Percentiles rank a stretch among this genome's conserved stretches.
These are phyloP conservation scores for Luehdorfia chinensis DNA, from an alignment of 1,140 invertebrate species.

Conservation along the genomic window DNA sequence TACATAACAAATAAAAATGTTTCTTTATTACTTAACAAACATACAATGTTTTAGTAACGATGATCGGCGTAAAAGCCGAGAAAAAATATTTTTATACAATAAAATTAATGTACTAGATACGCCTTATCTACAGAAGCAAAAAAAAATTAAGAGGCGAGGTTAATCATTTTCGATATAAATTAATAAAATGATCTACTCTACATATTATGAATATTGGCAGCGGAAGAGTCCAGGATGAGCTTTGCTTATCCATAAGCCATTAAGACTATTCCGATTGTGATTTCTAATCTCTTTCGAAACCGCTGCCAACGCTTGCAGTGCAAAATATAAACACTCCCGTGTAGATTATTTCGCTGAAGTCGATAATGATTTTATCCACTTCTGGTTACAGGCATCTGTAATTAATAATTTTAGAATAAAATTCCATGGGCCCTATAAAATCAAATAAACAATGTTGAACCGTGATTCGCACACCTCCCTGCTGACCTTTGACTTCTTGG, in stretches of 20 bases:
- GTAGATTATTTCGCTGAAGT: conserved; percentile 31
- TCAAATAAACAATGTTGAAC: background rate
- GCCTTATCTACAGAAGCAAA: conserved; percentile 61
- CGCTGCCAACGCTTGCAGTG: conserved; percentile 26
- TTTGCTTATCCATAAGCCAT: conserved; percentile 2
- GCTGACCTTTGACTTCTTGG: too few species aligned
- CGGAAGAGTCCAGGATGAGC: background rate
- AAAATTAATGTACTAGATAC: conserved; percentile 49
- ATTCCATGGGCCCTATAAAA: too few species aligned
- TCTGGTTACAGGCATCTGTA: conserved; percentile 41
- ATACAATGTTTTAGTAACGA: conserved; percentile 52
- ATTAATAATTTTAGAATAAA: too few species aligned
- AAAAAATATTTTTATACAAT: conserved; percentile 47
- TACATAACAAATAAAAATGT: conserved; percentile 47
- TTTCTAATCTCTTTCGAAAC: background rate
- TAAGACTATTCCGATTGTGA: background rate
- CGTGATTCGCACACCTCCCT: too few species aligned
- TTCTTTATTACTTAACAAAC: conserved; percentile 54
- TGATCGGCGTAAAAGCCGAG: conserved; percentile 42
- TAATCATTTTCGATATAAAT: conserved; percentile 44
- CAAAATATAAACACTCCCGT: conserved; percentile 52
- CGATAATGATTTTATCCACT: conserved; percentile 20
- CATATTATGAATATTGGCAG: conserved; percentile 17
- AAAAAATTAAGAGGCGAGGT: conserved; percentile 41
- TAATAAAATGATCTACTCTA: conserved; percentile 46